Evolutionary conservation across 2,797 vertebrate genomes (phyloP), one percentile per base, ranked within the genome.

Genomic region (Anabacerthia variegaticeps): DNA sequence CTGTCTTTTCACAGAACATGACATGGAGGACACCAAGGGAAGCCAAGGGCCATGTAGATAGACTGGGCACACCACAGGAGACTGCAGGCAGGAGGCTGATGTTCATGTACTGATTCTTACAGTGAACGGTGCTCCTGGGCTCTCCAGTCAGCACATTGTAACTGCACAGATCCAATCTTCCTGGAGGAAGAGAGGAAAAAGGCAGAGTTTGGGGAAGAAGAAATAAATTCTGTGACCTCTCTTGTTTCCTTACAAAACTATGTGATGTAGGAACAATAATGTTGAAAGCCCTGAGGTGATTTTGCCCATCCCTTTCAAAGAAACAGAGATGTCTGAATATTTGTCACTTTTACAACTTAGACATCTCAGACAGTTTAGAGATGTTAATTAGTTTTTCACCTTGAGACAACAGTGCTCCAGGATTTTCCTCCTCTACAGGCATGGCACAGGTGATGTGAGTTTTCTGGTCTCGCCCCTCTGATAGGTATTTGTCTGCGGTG

Each of bases 71-170:
- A 2, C 24, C 59, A 49, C 3, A 0, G 62, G 73, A 88, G 52
- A 6, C 46, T 32, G 14, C 12, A 26, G 58, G 61, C 37, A 26
- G n/a, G n/a, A 28, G 56, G 27, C 27, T 63, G 22, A 5, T 52
- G 32, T 17, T 43, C 3, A 1, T 34, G 12, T 1, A 1, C 34
- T 32, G 1, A 0, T 48, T 82, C 68, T 32, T 37, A 32, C 1
- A 1, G 9, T 18, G 51, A 51, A 24, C 0, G 1, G 28, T 18
- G 39, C 6, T 72, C 36, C 41, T 55, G 79, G 14, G 11, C 9
- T 58, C 28, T n/a, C 46, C 81, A 81, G 30, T 7, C 39, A 59
- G 27, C 4, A 2, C 22, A 69, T 56, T 61, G 34, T 30, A 37
- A 68, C 69, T 63, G 41, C 72, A 89, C 14, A 43, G n/a, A 49